phyloP scores from a whole-genome alignment of 1,140 invertebrate species.

The Sitobion miscanthi region DNA sequence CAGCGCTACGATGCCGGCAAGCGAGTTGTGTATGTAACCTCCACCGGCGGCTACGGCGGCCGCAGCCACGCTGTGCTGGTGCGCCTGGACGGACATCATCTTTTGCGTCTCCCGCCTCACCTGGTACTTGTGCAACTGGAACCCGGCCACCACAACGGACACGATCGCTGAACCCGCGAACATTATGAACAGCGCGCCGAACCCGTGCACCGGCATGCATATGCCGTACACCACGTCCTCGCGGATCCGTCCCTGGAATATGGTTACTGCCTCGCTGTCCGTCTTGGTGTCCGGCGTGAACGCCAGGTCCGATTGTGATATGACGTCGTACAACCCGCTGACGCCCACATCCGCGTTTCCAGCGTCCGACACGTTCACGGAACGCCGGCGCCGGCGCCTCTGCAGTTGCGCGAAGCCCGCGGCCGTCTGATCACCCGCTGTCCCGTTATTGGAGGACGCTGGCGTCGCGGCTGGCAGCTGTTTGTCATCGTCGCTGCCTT shows the following conservation, averaged over 20 bases:
- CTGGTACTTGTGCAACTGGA: constrained; percentile 77
- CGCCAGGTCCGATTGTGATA: constrained; percentile 88
- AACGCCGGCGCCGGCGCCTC: constrained; percentile 69
- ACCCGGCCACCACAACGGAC: constrained; percentile 78
- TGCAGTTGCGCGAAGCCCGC: constrained; percentile 58
- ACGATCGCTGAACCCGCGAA: constrained; percentile 84
- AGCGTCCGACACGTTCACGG: constrained; percentile 74
- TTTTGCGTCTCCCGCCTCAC: constrained; percentile 70
- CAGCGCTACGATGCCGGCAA: constrained; percentile 76
- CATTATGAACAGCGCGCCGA: constrained; percentile 85
- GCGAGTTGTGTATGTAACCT: constrained; percentile 64
- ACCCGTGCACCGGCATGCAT: constrained; percentile 85
- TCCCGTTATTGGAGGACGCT: not conserved
- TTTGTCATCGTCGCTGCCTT: not conserved
- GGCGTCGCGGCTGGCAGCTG: not conserved
- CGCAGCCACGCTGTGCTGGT: constrained; percentile 63
- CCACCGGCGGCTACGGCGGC: constrained; percentile 60
- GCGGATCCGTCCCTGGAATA: constrained; percentile 84
- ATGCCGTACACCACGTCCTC: constrained; percentile 91
- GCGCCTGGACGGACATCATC: constrained; percentile 62
- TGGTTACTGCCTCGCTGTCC: constrained; percentile 79
- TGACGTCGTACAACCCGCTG: constrained; percentile 87
- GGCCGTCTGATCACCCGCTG: not conserved
- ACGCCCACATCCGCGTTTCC: constrained; percentile 85
- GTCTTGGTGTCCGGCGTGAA: constrained; percentile 81